A percentile compares a stretch with the other conserved stretches of the same genome.
Conservation (phyloP, 2,888 invertebrate species). For the Sesamia inferens region DNA sequence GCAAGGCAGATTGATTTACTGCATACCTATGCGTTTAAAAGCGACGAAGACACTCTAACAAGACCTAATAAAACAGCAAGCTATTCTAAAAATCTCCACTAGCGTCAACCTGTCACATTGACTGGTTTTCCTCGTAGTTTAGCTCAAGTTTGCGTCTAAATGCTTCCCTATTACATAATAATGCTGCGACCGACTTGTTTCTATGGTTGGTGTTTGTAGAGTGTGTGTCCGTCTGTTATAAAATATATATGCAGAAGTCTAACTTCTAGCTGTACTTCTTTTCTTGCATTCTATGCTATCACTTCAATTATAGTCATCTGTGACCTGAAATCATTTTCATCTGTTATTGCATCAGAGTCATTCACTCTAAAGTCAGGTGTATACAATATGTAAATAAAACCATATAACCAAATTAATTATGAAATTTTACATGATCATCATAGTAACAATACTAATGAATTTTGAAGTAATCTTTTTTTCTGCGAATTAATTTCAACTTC, state of each 20-base stretch:
- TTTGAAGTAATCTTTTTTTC: no score
- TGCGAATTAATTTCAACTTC: no score
- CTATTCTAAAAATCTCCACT: constrained; percentile 41
- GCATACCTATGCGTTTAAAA: not conserved
- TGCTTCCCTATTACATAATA: constrained; percentile 53
- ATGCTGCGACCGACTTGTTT: constrained; percentile 22
- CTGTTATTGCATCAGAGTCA: no score
- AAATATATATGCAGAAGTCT: constrained; percentile 17
- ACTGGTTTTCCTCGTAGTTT: constrained; percentile 29
- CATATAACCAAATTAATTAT: no score
- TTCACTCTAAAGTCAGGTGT: no score
- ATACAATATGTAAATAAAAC: no score
- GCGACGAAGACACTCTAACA: constrained; percentile 9
- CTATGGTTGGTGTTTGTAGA: constrained; percentile 17
- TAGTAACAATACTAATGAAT: no score
- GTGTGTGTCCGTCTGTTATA: not conserved
- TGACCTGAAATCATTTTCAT: no score
- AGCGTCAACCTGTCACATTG: constrained; percentile 33
- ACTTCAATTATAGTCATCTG: no score
- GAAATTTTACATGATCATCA: no score
- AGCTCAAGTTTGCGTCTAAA: constrained; percentile 44
- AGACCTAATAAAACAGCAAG: constrained; percentile 19
- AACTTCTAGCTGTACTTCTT: not conserved
- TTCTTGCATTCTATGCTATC: no score
- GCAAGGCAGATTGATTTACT: not conserved